phyloP scores from a whole-genome alignment of 2,113 vertebrate genomes.

The Podilymbus podiceps region DNA sequence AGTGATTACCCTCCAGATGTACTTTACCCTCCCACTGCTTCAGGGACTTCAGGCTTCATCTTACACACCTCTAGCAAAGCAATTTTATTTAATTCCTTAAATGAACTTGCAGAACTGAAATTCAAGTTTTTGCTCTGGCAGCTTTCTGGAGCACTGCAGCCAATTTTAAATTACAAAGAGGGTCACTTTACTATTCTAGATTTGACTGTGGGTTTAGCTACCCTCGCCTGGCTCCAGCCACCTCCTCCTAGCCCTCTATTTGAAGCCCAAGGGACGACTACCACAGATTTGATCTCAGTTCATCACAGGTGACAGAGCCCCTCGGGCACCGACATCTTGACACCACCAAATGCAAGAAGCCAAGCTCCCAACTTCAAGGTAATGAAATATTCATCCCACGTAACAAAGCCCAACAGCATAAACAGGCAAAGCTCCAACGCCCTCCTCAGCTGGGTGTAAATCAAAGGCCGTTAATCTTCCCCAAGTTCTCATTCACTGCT shows the following conservation, averaged over 20 bases:
- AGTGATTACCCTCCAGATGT: not conserved
- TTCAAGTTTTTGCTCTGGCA: not conserved
- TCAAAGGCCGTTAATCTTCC: conserved; percentile 52
- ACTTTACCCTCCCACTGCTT: conserved; percentile 7
- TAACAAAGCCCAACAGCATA: conserved; percentile 24
- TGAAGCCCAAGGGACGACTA: not conserved
- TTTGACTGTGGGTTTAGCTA: not conserved
- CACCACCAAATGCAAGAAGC: not conserved
- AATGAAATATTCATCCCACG: not conserved
- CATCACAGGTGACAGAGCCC: not conserved
- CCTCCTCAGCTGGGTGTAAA: conserved; percentile 29
- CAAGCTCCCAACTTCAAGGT: not conserved
- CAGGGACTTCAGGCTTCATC: not conserved
- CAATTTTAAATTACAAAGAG: not conserved
- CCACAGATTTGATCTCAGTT: not conserved
- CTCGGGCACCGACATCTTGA: fast-evolving
- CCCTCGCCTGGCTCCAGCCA: not conserved
- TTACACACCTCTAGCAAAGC: not conserved
- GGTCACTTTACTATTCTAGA: not conserved
- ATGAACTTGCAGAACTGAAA: not conserved
- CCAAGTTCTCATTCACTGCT: not conserved
- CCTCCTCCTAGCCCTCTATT: not conserved
- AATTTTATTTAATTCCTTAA: not conserved
- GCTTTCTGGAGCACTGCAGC: not conserved
- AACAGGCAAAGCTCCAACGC: not conserved